Evolutionary conservation across 1,140 invertebrate genomes (phyloP), one percentile per base, ranked within the genome.

Genomic region (Aphaenogaster floridana): DNA sequence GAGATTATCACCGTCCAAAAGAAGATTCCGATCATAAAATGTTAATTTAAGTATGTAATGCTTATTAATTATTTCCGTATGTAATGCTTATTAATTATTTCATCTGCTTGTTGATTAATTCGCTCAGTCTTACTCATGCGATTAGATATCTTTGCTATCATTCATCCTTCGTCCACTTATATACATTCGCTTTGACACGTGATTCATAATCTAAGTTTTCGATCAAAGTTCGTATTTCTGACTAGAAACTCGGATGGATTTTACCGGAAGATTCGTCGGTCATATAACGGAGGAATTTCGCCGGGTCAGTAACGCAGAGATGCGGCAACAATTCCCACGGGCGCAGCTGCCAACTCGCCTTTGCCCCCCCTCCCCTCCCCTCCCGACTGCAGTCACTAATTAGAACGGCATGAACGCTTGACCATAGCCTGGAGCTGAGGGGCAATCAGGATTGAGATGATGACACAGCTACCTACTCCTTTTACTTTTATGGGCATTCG

Each of bases 401-500:
- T 90, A 90, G 83, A 61, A 72, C 54, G 50, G 74, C 54, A 88
- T 21, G 76, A 61, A 71, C 48, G 52, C 48, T 86, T 71, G 88
- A 72, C 45, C 57, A 71, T 81, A 59, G 68, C 72, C 64, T 84
- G 69, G 21, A 48, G 77, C 45, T 54, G 71, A 89, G 79, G 72
- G 34, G 89, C 77, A 89, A 90, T 90, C 88, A 89, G 63, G 77
- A 79, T 64, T 84, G 57, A 54, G 77, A 89, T 81, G 87, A 89
- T 86, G 79, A 86, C 86, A 61, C 80, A 78, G 61, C 63, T 36
- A 61, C 66, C 59, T 81, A 17, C 74, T 76, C 61, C 61, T 80
- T 86, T 86, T 74, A 66, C 76, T 28, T 28, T 28, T 69, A 86
- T 66, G 66, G 57, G 42, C 68, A 72, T 48, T 74, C 39, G 68